phyloP scores from a whole-genome alignment of 2,888 invertebrate genomes.

The Lamellibrachia satsuma region DNA sequence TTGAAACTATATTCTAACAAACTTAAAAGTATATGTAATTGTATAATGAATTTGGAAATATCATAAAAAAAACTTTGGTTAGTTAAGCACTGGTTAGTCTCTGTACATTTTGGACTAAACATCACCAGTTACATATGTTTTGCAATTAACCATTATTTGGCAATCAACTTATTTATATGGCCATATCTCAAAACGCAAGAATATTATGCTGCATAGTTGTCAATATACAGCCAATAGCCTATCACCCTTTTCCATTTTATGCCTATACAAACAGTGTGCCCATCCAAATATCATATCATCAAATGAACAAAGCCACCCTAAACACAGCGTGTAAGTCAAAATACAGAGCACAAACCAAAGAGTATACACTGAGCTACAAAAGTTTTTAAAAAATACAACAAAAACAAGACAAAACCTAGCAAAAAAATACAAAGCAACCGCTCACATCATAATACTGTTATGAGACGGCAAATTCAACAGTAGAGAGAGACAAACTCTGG shows the following conservation, averaged over 20 bases:
- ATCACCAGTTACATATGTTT: neutral
- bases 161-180: neutral
- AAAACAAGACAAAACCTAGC: too few relatives aligned
- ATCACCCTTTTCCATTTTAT: neutral
- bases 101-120: neutral
- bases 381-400: too few relatives aligned
- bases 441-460: too few relatives aligned
- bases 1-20: neutral
- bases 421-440: too few relatives aligned
- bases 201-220: neutral
- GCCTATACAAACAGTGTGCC: neutral
- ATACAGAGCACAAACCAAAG: too few relatives aligned
- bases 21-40: neutral
- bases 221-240: neutral
- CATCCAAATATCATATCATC: too few relatives aligned
- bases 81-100: neutral
- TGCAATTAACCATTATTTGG: neutral
- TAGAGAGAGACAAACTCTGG: too few relatives aligned
- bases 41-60: neutral
- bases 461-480: too few relatives aligned
- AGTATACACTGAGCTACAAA: too few relatives aligned
- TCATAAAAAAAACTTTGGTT: neutral
- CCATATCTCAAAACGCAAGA: neutral
- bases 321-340: too few relatives aligned
- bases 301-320: too few relatives aligned